Conservation (phyloP, 2,797 vertebrate genomes). For the Falco rusticolus region DNA sequence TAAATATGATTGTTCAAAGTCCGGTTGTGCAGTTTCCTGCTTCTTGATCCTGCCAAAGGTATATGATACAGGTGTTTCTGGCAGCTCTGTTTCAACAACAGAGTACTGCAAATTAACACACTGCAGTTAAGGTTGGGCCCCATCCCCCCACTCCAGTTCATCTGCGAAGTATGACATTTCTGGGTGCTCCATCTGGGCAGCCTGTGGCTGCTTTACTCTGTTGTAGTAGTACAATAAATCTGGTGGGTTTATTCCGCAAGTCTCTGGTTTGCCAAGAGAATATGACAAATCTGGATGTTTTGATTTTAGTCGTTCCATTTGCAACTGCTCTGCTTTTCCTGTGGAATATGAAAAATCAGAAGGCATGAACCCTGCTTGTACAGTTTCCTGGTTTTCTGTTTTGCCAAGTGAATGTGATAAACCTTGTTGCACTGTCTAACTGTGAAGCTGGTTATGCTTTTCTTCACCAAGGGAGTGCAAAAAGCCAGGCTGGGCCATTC, state of each 20-base stretch:
- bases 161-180: not conserved
- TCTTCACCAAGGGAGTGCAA: not conserved
- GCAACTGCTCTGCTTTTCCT: constrained; percentile 6
- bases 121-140: not conserved
- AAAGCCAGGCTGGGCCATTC: not conserved
- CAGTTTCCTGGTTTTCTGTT: not conserved
- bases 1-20: not conserved
- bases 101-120: not conserved
- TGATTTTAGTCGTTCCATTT: not conserved
- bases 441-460: not conserved
- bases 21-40: not conserved
- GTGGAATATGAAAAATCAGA: not conserved
- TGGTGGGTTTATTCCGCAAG: not conserved
- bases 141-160: not conserved
- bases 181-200: not conserved
- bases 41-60: not conserved
- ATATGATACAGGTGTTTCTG: not conserved
- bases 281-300: not conserved
- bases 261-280: not conserved
- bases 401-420: not conserved
- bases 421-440: not conserved
- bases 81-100: not conserved
- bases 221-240: not conserved
- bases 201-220: not conserved
- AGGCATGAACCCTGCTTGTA: not conserved